These are phyloP conservation scores for Drosophila dives DNA, from an alignment of 2,888 invertebrate genomes.

Conservation along the genomic window DNA sequence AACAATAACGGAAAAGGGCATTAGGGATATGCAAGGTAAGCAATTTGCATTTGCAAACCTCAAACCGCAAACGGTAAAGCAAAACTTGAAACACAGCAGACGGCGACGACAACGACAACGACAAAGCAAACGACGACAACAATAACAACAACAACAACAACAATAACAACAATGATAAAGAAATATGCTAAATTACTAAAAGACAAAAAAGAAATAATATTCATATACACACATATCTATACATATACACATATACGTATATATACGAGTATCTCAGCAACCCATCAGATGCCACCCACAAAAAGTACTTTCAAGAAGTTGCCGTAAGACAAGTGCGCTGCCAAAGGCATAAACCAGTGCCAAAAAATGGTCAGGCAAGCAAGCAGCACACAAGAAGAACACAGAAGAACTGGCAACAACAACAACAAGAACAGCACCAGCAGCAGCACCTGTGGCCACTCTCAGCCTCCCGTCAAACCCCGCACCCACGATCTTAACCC, in stretches of 20 bases:
- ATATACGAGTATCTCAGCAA: background rate
- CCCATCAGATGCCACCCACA: background rate
- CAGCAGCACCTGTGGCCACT: constrained; percentile 32
- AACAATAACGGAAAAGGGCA: constrained; percentile 31
- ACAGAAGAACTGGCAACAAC: constrained; percentile 1
- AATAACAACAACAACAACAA: constrained; percentile 14
- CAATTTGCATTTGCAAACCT: constrained; percentile 80
- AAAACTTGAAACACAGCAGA: constrained; percentile 68
- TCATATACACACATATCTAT: constrained; percentile 9
- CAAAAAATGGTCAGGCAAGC: constrained; percentile 27
- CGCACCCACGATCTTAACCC: constrained; percentile 10
- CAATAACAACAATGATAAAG: constrained; percentile 62
- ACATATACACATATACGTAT: background rate
- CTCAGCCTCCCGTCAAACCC: background rate
- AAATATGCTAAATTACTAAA: constrained; percentile 81
- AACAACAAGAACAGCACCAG: background rate
- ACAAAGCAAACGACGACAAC: constrained; percentile 51
- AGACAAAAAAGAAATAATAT: constrained; percentile 63
- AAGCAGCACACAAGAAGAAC: constrained; percentile 17
- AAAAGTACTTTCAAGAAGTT: constrained; percentile 74
- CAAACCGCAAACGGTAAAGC: constrained; percentile 69
- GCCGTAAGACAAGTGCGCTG: constrained; percentile 61
- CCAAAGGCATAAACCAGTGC: constrained; percentile 55
- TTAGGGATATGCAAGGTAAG: constrained; percentile 75
- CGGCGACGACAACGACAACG: constrained; percentile 46